phyloP scores from a whole-genome alignment of 2,888 invertebrate species.

The Dexiosoma caninum region DNA sequence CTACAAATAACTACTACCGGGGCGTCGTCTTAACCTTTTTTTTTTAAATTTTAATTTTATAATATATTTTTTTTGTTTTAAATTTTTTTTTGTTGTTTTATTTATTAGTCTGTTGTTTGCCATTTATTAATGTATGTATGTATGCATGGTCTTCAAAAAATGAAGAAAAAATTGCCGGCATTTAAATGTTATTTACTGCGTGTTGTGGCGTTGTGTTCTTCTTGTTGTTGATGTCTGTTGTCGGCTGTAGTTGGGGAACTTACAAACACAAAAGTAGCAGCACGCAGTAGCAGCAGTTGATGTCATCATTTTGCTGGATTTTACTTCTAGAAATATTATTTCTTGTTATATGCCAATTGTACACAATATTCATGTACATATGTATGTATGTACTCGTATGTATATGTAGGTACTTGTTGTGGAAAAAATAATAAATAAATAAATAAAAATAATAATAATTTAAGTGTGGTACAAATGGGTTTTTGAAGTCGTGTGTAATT shows the following conservation, averaged over 20 bases:
- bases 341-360: slow-evolving; percentile 23
- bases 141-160: slow-evolving; percentile 35
- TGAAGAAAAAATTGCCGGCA: slow-evolving; percentile 47
- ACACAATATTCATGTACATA: background rate
- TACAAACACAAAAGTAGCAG: slow-evolving; percentile 12
- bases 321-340: slow-evolving; percentile 59
- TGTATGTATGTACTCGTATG: slow-evolving; percentile 29
- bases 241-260: slow-evolving; percentile 25
- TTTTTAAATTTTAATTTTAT: slow-evolving; percentile 32
- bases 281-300: slow-evolving; percentile 52
- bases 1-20: slow-evolving; percentile 16
- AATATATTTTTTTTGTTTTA: slow-evolving; percentile 19
- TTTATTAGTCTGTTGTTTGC: slow-evolving; percentile 42
- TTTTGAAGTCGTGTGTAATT: slow-evolving; percentile 28
- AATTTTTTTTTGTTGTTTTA: slow-evolving; percentile 1
- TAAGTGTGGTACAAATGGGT: no score
- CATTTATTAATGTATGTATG: slow-evolving; percentile 19
- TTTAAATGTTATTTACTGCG: slow-evolving; percentile 56
- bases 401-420: slow-evolving; percentile 27
- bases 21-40: slow-evolving; percentile 48
- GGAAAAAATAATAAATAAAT: background rate
- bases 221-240: slow-evolving; percentile 30
- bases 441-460: background rate
- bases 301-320: slow-evolving; percentile 57
- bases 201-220: slow-evolving; percentile 32